These are phyloP conservation scores for Labeo catla DNA, from an alignment of 2,113 vertebrate genomes.

Conservation along the genomic window DNA sequence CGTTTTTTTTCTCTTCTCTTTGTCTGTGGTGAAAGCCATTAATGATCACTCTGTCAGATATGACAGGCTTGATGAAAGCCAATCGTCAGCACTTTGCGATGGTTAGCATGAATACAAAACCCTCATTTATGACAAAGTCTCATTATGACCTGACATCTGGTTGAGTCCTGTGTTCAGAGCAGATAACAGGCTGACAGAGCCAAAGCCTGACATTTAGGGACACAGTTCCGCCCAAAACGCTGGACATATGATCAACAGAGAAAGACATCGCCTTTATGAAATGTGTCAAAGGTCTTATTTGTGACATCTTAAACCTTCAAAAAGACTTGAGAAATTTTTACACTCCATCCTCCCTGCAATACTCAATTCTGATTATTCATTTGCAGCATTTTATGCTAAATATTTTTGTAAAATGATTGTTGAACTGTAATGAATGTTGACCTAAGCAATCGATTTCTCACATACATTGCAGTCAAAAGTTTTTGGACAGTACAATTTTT, in stretches of 20 bases:
- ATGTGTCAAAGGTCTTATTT: not conserved
- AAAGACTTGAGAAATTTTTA: not conserved
- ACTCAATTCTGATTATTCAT: not conserved
- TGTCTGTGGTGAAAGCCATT: not conserved
- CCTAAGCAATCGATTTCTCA: not conserved
- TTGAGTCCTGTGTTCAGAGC: not conserved
- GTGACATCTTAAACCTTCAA: not conserved
- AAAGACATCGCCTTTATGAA: not conserved
- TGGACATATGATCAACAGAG: not conserved
- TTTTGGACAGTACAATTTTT: too few species aligned
- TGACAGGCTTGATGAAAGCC: slow-evolving; percentile 36
- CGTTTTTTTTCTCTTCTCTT: not conserved
- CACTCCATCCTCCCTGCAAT: not conserved
- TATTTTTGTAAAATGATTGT: not conserved
- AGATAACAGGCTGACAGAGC: not conserved
- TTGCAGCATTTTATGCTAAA: not conserved
- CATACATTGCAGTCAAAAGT: too few species aligned
- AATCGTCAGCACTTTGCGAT: slow-evolving; percentile 29
- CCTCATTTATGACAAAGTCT: not conserved
- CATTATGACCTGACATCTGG: not conserved
- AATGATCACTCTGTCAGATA: slow-evolving; percentile 26
- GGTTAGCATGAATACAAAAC: slow-evolving; percentile 18
- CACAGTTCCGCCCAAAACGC: slow-evolving; percentile 1
- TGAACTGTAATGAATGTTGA: not conserved
- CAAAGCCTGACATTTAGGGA: slow-evolving; percentile 2